Evolutionary conservation across 2,888 invertebrate species (phyloP).

Genomic region (Hemaris fuciformis): DNA sequence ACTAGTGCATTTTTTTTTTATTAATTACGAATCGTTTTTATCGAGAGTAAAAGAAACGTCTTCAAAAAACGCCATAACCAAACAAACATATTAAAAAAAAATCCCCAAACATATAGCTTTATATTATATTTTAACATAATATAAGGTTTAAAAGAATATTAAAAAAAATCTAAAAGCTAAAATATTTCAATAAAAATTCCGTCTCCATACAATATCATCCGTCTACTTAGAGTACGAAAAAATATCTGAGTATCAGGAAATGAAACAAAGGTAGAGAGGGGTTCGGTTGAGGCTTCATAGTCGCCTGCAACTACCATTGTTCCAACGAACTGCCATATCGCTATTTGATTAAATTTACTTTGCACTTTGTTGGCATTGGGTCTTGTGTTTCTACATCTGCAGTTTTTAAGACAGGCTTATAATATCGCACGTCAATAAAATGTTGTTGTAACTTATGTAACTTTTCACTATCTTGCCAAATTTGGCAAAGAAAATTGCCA

Average conservation of each 20-base stretch:
- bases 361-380: background rate
- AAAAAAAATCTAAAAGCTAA: background rate
- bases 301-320: slow-evolving; percentile 15
- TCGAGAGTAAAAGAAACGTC: too few relatives aligned
- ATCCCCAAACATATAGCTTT: too few relatives aligned
- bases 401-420: background rate
- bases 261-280: slow-evolving; percentile 62
- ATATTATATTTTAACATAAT: background rate
- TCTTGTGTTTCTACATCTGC: background rate
- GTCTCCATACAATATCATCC: slow-evolving; percentile 29
- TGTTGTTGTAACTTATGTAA: too few relatives aligned
- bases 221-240: slow-evolving; percentile 50
- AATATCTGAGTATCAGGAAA: slow-evolving; percentile 60
- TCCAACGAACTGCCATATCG: background rate
- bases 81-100: too few relatives aligned
- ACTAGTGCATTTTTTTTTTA: too few relatives aligned
- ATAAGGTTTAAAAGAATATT: background rate
- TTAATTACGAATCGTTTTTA: too few relatives aligned
- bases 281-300: slow-evolving; percentile 24
- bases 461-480: too few relatives aligned
- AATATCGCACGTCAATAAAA: too few relatives aligned
- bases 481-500: too few relatives aligned
- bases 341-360: slow-evolving; percentile 5
- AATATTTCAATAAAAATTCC: slow-evolving; percentile 13
- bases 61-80: too few relatives aligned